Evolutionary conservation across 2,797 vertebrate genomes (phyloP).

Genomic region (Tinamus major): DNA sequence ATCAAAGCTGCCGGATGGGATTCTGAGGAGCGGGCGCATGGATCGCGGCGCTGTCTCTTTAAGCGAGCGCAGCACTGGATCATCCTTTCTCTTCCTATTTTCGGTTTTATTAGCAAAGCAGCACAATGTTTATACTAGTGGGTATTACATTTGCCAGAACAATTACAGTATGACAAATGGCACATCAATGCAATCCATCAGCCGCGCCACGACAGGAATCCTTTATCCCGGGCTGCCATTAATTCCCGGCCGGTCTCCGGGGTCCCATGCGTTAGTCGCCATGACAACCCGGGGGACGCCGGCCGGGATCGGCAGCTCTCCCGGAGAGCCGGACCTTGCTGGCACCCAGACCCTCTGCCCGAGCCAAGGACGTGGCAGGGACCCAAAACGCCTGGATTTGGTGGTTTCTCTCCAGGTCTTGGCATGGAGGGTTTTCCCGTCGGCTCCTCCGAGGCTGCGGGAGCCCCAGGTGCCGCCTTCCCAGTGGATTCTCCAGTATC

Average conservation of each 20-base stretch:
- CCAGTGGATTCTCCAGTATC: background rate
- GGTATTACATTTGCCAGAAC: conserved; percentile 99
- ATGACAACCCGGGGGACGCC: conserved; percentile 94
- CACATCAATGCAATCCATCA: conserved; percentile 99
- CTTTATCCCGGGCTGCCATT: conserved; percentile 96
- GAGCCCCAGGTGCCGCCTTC: background rate
- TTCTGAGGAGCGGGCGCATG: background rate
- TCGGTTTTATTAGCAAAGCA: conserved; percentile 95
- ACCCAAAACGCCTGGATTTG: no score
- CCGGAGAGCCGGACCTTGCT: conserved; percentile 78
- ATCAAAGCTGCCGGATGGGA: no score
- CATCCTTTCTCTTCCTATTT: conserved; percentile 92
- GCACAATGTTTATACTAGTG: conserved; percentile 98
- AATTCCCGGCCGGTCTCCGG: conserved; percentile 93
- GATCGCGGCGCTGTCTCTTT: conserved; percentile 84
- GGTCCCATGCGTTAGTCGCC: conserved; percentile 95
- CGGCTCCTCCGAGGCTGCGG: no score
- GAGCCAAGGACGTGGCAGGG: no score
- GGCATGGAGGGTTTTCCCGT: no score
- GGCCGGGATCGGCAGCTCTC: conserved; percentile 84
- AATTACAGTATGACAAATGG: conserved; percentile 99
- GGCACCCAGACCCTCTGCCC: no score
- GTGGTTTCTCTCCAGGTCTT: no score
- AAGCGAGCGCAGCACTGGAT: conserved; percentile 86
- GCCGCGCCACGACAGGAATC: conserved; percentile 96